Evolutionary conservation across 1,140 invertebrate species (phyloP), one percentile per base, ranked within the genome.

Genomic region (Nephotettix cincticeps): DNA sequence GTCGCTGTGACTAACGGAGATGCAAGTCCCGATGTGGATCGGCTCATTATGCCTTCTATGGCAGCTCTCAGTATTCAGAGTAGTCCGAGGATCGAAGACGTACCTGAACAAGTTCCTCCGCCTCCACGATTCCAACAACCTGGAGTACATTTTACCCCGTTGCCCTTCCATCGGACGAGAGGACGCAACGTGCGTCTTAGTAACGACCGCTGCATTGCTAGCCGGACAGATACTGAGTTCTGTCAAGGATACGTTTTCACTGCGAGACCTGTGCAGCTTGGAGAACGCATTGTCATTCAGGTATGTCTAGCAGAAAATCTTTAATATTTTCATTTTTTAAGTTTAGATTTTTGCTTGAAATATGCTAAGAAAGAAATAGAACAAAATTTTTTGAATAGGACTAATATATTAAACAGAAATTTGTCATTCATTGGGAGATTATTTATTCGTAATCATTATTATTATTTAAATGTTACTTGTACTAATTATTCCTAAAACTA

Each of bases 161-260:
- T 92, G 43, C 86, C 87, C 61, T 87, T 93, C 73, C 92, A 93
- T 78, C 83, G 90, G 56, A 93, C 91, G 0, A 88, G 89, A 74
- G 96, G 96, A 0, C 85, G 90, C 56, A 96, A 97, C 81, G 89
- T 96, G 47, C 83, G 89, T n/a, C 87, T 97, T 71, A 90, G 89
- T 51, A 88, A 88, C 56, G 91, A 92, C 73, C 86, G 92, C 63
- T 91, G 89, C 30, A 87, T 95, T 0, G 96, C 95, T 0, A 88
- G 90, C 0, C 84, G 96, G 68, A 86, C 85, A 1, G 89, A 92
- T 73, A 90, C 91, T 0, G 95, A 97, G 79, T 98, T 96, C 80
- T 94, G 93, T 77, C 94, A 97, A 80, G 96, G 94, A 0, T 98
- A 98, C 81, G 93, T 97, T 0, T 98, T 99, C 79, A 95, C 94